Evolutionary conservation across 2,113 vertebrate genomes (phyloP), one percentile per base, ranked within the genome.

Genomic region (Ictalurus punctatus): DNA sequence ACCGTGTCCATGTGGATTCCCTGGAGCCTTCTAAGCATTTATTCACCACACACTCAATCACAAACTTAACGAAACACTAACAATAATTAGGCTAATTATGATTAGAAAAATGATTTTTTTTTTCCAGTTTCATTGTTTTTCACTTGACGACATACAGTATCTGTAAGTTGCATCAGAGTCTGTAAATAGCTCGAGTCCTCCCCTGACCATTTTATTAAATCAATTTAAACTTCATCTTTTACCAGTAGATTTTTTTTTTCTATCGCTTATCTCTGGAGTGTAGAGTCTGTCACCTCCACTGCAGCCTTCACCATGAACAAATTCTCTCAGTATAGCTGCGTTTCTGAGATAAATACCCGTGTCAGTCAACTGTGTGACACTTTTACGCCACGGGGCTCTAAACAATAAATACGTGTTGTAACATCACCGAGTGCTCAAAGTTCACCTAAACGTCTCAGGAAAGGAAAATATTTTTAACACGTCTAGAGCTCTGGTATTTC

Each of bases 241-340:
- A 13, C 73, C 74, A 84, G 69, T 61, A 25, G 93, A 86, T 16
- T 34, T 86, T 16, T 34, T 91, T 54, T 61, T 56, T 30, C 90
- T 76, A 34, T 30, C 90, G 69, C 16, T 44, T 63, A 93, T 94
- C 93, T 92, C 92, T 93, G 91, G 91, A 93, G 93, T 95, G 93
- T 84, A 92, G 92, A 95, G 94, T 93, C 94, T 95, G 94, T 95
- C 94, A 95, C 94, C 92, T 94, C 86, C 89, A 95, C 94, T 94
- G 94, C 92, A 92, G 93, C 92, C 94, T 89, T 90, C 91, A 89
- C 93, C 92, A 90, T 93, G 90, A 95, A 93, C 88, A 91, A 94
- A 92, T 92, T 92, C 91, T 91, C 91, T 92, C 93, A 93, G 94
- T 93, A 92, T 34, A 12, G 88, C 89, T 91, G 92, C 93, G 93